Base-by-base conservation (phyloP, 1,140 invertebrate species). In the Ceratoteleas bidentatus region DNA sequence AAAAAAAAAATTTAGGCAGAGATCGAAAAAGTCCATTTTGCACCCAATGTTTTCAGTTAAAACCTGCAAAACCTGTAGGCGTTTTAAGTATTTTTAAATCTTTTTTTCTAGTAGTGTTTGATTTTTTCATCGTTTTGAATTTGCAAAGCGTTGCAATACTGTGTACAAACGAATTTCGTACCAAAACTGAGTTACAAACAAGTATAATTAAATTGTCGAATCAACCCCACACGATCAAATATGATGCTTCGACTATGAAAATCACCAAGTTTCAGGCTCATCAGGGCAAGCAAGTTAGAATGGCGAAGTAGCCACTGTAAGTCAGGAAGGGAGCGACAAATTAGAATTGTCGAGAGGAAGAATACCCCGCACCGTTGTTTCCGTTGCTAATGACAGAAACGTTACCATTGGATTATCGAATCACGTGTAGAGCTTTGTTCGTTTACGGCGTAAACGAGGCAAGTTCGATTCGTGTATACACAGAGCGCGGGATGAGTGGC, bases 361-460 rank as follows among this genome's bases (percentile, higher is more conserved):
- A 79, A 79, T 75, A 40, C 50, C 32, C 33, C 79, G 72, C 43
- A 75, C 52, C 56, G 70, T 83, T 73, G 58, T 78, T 78, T 52
- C 47, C 65, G 49, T 75, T 65, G 72, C 65, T 83, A 69, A 83
- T 79, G 75, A 74, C 66, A 72, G 75, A 75, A 78, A 68, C 57
- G 69, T 78, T 69, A 72, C 52, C 66, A 72, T 70, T 50, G 65
- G 70, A 75, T 83, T 83, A 83, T 78, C 69, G 74, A 69, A 75
- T 79, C 64, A 76, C 50, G 50, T 64, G 70, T 82, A 70, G 36
- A 84, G 85, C 86, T 87, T 87, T 84, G 83, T 87, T 85, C 70
- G 83, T 81, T 85, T 84, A 83, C 76, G 62, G 72, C 83, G 79
- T 78, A 83, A 85, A 66, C 81, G 81, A 82, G 74, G 76, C 77